phyloP scores from a whole-genome alignment of 1,140 invertebrate genomes.

The Dendrolimus kikuchii region DNA sequence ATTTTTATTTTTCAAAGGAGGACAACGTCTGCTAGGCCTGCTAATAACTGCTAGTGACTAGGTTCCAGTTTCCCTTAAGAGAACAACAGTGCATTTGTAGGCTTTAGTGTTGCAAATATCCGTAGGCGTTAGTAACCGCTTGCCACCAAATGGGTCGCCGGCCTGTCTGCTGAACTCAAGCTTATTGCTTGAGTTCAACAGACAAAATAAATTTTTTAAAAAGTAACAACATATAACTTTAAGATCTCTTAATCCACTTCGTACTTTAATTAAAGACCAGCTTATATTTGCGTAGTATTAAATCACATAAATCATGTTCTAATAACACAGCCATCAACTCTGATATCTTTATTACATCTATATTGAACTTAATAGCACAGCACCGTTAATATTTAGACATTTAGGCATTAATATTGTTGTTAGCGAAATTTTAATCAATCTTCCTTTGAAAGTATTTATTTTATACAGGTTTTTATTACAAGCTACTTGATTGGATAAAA shows the following conservation, averaged over 20 bases:
- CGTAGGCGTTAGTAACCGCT: too few relatives aligned
- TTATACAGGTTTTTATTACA: conserved; percentile 1
- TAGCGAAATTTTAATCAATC: conserved; percentile 11
- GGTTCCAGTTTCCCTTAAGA: too few relatives aligned
- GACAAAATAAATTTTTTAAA: background rate
- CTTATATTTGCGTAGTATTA: conserved; percentile 20
- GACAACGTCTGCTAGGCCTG: too few relatives aligned
- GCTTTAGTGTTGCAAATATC: too few relatives aligned
- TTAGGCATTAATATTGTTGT: conserved; percentile 22
- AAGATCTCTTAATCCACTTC: conserved; percentile 16
- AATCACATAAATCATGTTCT: conserved; percentile 46
- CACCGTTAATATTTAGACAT: conserved; percentile 33
- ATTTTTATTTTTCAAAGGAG: too few relatives aligned
- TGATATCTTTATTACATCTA: conserved; percentile 60
- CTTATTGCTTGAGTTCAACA: conserved; percentile 1
- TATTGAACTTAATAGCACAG: conserved; percentile 43
- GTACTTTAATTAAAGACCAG: conserved; percentile 30
- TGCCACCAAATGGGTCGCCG: too few relatives aligned
- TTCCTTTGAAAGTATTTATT: background rate
- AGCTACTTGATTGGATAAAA: too few relatives aligned
- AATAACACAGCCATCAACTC: conserved; percentile 45
- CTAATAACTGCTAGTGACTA: too few relatives aligned
- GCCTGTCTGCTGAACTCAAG: too few relatives aligned
- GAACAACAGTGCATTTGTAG: too few relatives aligned
- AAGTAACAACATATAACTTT: conserved; percentile 1